A percentile compares a stretch with the other conserved stretches of the same genome.
Conservation (phyloP, 2,888 invertebrate genomes). For the Megaustenia siamemsis region DNA sequence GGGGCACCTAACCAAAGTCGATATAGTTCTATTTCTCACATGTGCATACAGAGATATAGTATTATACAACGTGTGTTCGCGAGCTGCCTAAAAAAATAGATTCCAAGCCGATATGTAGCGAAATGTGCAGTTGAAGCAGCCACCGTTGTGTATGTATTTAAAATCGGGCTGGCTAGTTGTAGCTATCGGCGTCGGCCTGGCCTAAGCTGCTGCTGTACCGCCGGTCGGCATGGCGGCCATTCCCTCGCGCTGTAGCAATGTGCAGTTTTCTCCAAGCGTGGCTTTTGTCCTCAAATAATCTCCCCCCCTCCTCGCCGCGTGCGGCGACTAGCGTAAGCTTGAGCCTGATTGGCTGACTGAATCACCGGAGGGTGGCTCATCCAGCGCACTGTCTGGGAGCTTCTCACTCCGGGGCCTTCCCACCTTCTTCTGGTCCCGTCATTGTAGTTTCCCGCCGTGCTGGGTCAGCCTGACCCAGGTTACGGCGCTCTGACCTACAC, state of each 20-base stretch:
- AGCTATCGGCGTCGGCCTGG: no score
- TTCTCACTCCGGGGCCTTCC: neutral
- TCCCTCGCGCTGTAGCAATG: neutral
- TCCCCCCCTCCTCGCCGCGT: constrained; percentile 27
- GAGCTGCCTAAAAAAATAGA: no score
- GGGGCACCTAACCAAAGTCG: no score
- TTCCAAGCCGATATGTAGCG: no score
- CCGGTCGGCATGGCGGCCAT: neutral
- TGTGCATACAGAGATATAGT: no score
- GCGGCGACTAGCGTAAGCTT: constrained; percentile 26
- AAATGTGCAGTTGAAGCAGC: neutral
- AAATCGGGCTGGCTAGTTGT: no score
- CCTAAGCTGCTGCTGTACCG: no score
- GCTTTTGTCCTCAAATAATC: constrained; percentile 31
- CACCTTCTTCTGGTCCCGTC: constrained; percentile 5
- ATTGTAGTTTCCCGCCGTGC: constrained; percentile 23
- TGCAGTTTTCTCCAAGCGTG: constrained; percentile 11
- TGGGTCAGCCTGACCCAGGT: constrained; percentile 28
- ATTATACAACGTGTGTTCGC: no score
- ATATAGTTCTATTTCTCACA: no score
- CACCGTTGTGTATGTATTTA: neutral
- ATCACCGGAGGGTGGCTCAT: constrained; percentile 25
- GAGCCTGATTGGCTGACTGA: constrained; percentile 12
- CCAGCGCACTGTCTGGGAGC: constrained; percentile 30
- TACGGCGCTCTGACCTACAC: constrained; percentile 32